Percentiles rank a stretch among this genome's conserved stretches.
Conservation (phyloP, 30 jellyfish, hydroid and myxozoan genomes). For the Chrysaora quinquecirrha region DNA sequence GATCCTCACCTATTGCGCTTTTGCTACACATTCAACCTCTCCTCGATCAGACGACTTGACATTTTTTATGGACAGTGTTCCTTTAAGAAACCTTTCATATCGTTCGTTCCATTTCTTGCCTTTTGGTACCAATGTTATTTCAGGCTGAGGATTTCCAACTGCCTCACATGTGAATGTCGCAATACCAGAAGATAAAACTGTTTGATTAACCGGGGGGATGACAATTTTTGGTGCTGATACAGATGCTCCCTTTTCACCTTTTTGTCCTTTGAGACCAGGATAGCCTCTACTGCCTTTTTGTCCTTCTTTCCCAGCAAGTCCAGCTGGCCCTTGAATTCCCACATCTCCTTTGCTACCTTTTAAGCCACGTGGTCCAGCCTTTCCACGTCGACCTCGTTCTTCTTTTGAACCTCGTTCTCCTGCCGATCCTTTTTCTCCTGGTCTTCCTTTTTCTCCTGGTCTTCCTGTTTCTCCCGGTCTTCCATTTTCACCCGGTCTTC, state of each 20-base stretch:
- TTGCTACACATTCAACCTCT: neutral
- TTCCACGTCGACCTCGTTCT: neutral
- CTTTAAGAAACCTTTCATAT: neutral
- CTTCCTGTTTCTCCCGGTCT: too few relatives aligned
- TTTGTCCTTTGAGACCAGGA: neutral
- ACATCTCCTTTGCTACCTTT: too few relatives aligned
- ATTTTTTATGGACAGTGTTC: neutral
- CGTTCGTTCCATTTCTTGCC: too few relatives aligned
- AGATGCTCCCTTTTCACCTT: neutral
- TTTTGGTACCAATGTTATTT: too few relatives aligned
- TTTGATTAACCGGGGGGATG: too few relatives aligned
- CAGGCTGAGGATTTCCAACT: too few relatives aligned
- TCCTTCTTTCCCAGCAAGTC: neutral
- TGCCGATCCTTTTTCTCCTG: too few relatives aligned
- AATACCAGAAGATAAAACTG: too few relatives aligned
- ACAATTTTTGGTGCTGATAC: too few relatives aligned
- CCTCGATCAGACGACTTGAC: neutral
- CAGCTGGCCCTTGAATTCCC: neutral
- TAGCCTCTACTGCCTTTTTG: neutral
- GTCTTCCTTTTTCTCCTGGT: too few relatives aligned
- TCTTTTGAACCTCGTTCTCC: too few relatives aligned
- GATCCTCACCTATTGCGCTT: neutral
- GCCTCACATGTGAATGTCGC: neutral
- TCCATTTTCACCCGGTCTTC: too few relatives aligned
- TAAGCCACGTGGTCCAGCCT: neutral